Percentiles rank a stretch among this genome's conserved stretches.
phyloP scores from a whole-genome alignment of 2,888 invertebrate genomes.

The Paralinhomoeus sp. region DNA sequence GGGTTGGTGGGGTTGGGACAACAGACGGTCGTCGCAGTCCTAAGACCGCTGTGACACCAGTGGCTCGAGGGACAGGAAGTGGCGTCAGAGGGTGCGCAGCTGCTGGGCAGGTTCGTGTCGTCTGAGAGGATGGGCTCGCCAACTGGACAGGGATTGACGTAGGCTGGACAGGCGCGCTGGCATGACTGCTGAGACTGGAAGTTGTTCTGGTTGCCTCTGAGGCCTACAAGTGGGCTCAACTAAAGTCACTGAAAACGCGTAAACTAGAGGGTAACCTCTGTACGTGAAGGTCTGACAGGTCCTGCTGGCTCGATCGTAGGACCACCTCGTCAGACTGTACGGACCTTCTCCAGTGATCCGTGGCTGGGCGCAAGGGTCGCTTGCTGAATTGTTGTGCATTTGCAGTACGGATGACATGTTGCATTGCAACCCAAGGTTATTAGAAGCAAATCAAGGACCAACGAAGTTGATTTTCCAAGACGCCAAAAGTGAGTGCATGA shows the following conservation, averaged over 20 bases:
- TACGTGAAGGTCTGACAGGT: not conserved
- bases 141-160: slow-evolving; percentile 1
- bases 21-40: no score
- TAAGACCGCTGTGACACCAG: no score
- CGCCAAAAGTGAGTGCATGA: no score
- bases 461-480: no score
- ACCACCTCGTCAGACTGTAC: slow-evolving; percentile 8
- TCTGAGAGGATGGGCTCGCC: not conserved
- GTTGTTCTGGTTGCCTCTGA: slow-evolving; percentile 22
- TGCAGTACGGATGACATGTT: not conserved
- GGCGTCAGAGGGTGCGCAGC: no score
- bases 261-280: no score
- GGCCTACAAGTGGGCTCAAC: slow-evolving; percentile 23
- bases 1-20: no score
- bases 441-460: no score
- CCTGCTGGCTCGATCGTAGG: not conserved
- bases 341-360: slow-evolving; percentile 24
- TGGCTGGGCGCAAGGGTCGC: slow-evolving; percentile 25
- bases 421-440: no score
- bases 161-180: slow-evolving; percentile 21
- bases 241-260: slow-evolving; percentile 8
- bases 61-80: no score
- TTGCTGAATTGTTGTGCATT: slow-evolving; percentile 11
- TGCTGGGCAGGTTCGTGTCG: not conserved
- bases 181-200: slow-evolving; percentile 18